Base-by-base conservation (phyloP, 2,888 invertebrate genomes). In the Drosophila limbata region DNA sequence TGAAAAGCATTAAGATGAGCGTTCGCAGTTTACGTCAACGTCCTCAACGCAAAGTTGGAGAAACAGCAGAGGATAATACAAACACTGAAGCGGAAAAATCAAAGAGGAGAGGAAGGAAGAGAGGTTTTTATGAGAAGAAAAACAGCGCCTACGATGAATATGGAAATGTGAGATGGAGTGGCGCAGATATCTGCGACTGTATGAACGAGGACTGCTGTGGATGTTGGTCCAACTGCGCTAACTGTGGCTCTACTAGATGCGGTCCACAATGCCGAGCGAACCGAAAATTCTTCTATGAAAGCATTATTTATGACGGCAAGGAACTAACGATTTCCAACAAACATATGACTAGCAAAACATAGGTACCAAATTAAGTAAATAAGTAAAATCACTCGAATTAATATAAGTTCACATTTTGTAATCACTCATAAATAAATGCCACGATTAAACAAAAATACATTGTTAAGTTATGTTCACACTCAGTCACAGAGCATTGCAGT, bases 171-270 rank as follows among this genome's bases (percentile, higher is more conserved):
- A 93, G 95, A 21, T 92, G 93, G 15, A 94, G 94, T 28, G 95
- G 95, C 1, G 92, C 94, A 79, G 96, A 98, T 92, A 87, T 97
- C 11, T 98, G 98, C 84, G 98, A 98, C 91, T 98, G 98, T 89
- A 93, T 98, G 74, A 95, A 95, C 79, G 93, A 94, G 40, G 93
- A 93, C 11, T 98, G 98, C 84, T 93, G 94, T 0, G 98, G 98
- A 0, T 98, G 98, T 91, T 97, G 97, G 93, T 96, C 95, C 88
- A 95, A 95, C 1, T 97, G 97, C 85, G 91, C 93, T 4, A 95
- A 94, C 90, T 97, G 97, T 88, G 93, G 92, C 19, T 96, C 96
- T 0, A 92, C 92, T 25, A 96, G 96, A 91, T 97, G 97, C 92
- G 97, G 96, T 2, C 94, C 95, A 77, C 96, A 96, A 56, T 97